Percentiles rank a stretch among this genome's conserved stretches.
Conservation (phyloP, 2,888 invertebrate species). For the Cyrtodaria siliqua region DNA sequence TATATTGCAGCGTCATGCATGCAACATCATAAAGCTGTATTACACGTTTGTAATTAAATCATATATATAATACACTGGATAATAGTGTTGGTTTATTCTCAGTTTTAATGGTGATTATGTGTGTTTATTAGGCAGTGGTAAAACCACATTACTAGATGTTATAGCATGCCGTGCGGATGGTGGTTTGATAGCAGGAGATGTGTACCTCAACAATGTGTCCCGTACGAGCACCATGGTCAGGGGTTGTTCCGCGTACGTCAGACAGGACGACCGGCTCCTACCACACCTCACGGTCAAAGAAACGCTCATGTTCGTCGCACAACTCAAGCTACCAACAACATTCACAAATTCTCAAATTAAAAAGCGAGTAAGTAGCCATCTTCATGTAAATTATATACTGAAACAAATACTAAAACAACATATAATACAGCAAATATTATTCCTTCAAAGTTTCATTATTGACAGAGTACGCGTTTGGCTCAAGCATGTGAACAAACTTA, state of each 20-base stretch:
- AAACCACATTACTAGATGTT: conserved; percentile 96
- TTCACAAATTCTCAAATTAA: conserved; percentile 90
- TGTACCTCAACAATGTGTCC: conserved; percentile 94
- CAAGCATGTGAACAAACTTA: no score
- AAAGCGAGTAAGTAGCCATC: conserved; percentile 93
- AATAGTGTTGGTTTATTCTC: no score
- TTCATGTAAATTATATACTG: no score
- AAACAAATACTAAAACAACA: no score
- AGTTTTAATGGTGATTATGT: no score
- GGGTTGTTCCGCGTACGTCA: conserved; percentile 92
- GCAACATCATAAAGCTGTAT: no score
- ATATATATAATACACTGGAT: no score
- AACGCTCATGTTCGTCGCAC: conserved; percentile 85
- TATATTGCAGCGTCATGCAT: no score
- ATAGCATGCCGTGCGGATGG: conserved; percentile 89
- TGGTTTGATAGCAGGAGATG: conserved; percentile 94
- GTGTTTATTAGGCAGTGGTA: conserved; percentile 92
- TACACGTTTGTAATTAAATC: no score
- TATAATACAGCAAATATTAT: no score
- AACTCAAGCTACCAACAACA: conserved; percentile 86
- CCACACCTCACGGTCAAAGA: conserved; percentile 96
- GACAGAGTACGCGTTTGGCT: no score
- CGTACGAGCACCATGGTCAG: conserved; percentile 87
- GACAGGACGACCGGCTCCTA: conserved; percentile 93
- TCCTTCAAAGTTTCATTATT: no score